These are phyloP conservation scores for Parazoanthus darwini DNA, from an alignment of 92 coral and sea anemone genomes.

Conservation along the genomic window DNA sequence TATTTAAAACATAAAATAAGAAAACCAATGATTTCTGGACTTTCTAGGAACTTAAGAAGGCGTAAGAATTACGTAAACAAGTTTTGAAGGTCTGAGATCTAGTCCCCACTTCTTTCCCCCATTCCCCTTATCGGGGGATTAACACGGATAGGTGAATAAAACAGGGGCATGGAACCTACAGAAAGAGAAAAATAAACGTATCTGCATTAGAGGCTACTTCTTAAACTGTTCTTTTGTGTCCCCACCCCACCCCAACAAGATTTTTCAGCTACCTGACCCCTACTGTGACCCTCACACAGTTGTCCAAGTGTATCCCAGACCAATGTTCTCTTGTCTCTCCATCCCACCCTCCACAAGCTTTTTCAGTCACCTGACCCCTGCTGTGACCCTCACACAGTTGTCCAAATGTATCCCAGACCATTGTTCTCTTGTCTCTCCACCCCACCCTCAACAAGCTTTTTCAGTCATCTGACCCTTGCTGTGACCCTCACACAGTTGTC, in stretches of 20 bases:
- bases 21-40: background rate
- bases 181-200: background rate
- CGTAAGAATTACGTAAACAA: too few relatives aligned
- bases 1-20: too few relatives aligned
- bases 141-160: background rate
- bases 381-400: too few relatives aligned
- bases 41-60: background rate
- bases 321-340: constrained; percentile 63
- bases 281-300: constrained; percentile 84
- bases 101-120: background rate
- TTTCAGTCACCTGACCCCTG: too few relatives aligned
- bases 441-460: too few relatives aligned
- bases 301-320: constrained; percentile 89
- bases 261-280: constrained; percentile 73
- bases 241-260: background rate
- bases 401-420: too few relatives aligned
- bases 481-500: too few relatives aligned
- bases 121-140: background rate
- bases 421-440: too few relatives aligned
- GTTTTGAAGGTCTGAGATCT: too few relatives aligned
- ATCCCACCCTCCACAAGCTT: too few relatives aligned
- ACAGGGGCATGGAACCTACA: background rate
- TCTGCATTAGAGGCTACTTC: background rate
- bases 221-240: background rate
- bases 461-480: too few relatives aligned